These are phyloP conservation scores for Promerops cafer DNA, from an alignment of 2,113 vertebrate genomes.

Conservation along the genomic window DNA sequence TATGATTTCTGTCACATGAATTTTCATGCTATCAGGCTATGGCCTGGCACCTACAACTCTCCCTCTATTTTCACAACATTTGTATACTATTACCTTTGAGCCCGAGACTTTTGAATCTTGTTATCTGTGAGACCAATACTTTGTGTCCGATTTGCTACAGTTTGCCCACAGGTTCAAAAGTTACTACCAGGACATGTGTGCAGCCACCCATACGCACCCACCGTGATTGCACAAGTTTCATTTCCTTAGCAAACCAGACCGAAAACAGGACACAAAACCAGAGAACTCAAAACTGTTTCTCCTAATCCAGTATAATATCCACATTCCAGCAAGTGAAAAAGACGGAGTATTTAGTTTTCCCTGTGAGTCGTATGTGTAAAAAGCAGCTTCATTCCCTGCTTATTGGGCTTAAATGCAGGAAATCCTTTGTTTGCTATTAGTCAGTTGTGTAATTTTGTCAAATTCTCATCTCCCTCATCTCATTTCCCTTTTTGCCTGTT, in stretches of 20 bases:
- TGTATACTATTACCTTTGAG: background rate
- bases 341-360: accelerated
- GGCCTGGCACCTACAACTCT: background rate
- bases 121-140: background rate
- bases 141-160: background rate
- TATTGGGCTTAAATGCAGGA: background rate
- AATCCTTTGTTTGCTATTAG: background rate
- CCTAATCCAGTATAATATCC: background rate
- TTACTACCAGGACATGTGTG: background rate
- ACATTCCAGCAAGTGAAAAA: background rate
- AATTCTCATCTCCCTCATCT: background rate
- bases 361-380: background rate
- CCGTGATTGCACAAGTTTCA: background rate
- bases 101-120: background rate
- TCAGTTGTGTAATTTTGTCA: background rate
- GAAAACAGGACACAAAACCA: background rate
- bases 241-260: constrained; percentile 19
- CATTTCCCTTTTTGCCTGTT: constrained; percentile 19
- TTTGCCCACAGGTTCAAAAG: background rate
- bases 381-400: background rate
- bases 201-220: background rate
- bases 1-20: background rate
- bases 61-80: background rate
- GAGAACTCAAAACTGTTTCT: background rate
- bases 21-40: background rate